A percentile compares a stretch with the other conserved stretches of the same genome.
These are phyloP conservation scores for Ondatra zibethicus DNA, from an alignment of 2,113 vertebrate genomes.

Conservation along the genomic window DNA sequence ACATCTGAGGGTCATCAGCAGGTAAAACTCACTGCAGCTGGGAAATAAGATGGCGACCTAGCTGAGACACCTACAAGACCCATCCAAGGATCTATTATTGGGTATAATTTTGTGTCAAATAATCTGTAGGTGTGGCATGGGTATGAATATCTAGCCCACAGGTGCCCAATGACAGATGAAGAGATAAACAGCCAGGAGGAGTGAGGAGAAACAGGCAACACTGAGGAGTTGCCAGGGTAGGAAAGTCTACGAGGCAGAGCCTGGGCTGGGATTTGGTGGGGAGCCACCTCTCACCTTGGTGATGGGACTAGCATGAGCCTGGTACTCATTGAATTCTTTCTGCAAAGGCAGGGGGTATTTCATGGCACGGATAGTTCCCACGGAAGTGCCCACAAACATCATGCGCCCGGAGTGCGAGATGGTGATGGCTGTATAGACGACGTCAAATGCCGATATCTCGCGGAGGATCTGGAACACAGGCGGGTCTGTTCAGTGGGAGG, in stretches of 20 bases:
- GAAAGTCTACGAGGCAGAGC: neutral
- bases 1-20: neutral
- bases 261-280: neutral
- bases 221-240: neutral
- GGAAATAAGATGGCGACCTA: neutral
- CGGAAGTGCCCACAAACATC: slow-evolving; percentile 93
- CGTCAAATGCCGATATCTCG: slow-evolving; percentile 89
- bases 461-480: slow-evolving; percentile 88
- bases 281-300: slow-evolving; percentile 89
- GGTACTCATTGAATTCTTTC: slow-evolving; percentile 92
- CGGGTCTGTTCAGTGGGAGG: slow-evolving; percentile 17
- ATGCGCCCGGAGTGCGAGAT: slow-evolving; percentile 91
- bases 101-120: neutral
- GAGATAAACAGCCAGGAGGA: neutral
- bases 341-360: slow-evolving; percentile 92
- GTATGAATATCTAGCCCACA: neutral
- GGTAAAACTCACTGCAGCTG: neutral
- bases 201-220: neutral
- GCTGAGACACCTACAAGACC: neutral
- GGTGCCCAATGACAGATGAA: neutral
- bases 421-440: slow-evolving; percentile 88
- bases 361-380: slow-evolving; percentile 91
- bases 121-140: neutral
- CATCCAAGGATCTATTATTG: neutral
- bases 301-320: slow-evolving; percentile 93